Evolutionary conservation across 2,888 invertebrate species (phyloP), one percentile per base, ranked within the genome.

Genomic region (Drosophila paramelanica): DNA sequence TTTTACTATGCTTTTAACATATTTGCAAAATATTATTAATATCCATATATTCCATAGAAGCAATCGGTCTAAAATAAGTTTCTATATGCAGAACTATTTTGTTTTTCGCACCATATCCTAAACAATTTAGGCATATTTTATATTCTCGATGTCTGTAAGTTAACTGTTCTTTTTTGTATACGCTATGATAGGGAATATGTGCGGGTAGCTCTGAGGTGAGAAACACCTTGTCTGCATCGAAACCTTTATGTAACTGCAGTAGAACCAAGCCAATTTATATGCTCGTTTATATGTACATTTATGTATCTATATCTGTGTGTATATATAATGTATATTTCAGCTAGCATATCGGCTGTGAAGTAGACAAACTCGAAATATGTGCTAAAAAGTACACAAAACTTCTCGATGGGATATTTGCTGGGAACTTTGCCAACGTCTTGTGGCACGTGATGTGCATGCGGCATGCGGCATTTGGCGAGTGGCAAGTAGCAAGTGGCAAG

Each of bases 381-480:
- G 83, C 82, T 77, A 77, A 74, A 81, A 79, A 75, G 73, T 79
- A 73, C 77, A 88, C 58, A 82, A 66, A 78, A 85, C 70, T 82
- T 77, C 60, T 71, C 68, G 77, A 67, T 73, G 80, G 76, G 67
- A 79, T 72, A 71, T 73, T 77, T 73, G 85, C 71, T 77, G 85
- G 79, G 71, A 79, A 81, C 73, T 73, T 76, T 77, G 67, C 74
- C 79, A 79, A 68, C 73, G 67, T 79, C 67, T 75, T 41, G 69
- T 67, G 79, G 87, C 73, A 85, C 85, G 85, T 85, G 85, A 85
- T 67, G 65, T 55, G 85, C 83, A 85, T 85, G 57, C 77, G 58
- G 20, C 62, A 84, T 47, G 49, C 38, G 68, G 45, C 43, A 55
- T 17, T 14, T 25, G 36, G 55, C 45, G 23, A 23, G 62, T 7